Conservation (phyloP, 2,888 invertebrate species). For the Erynnis tages region DNA sequence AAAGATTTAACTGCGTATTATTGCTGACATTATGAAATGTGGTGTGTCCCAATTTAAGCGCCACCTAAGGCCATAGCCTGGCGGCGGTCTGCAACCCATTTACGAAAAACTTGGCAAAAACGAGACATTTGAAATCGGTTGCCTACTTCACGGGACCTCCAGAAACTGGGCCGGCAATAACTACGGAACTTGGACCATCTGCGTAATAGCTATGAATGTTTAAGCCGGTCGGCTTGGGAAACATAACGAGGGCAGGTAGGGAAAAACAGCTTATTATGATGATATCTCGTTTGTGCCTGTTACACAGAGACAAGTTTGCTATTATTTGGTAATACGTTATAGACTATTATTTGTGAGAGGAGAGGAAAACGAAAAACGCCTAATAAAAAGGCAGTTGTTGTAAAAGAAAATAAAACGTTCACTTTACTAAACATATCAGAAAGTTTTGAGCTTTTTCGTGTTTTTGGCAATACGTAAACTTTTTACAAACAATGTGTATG, state of each 20-base stretch:
- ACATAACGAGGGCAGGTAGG: not conserved
- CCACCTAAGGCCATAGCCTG: conserved; percentile 8
- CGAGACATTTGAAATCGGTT: conserved; percentile 6
- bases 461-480: too few species aligned
- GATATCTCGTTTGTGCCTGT: not conserved
- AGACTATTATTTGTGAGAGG: too few species aligned
- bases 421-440: too few species aligned
- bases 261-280: conserved; percentile 1
- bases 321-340: too few species aligned
- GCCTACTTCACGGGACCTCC: conserved; percentile 5
- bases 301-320: not conserved
- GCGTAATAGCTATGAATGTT: conserved; percentile 20
- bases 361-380: too few species aligned
- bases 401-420: too few species aligned
- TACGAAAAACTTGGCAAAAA: conserved; percentile 16
- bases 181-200: conserved; percentile 18
- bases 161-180: conserved; percentile 6
- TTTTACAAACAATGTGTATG: too few species aligned
- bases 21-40: not conserved
- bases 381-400: too few species aligned
- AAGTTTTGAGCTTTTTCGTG: too few species aligned
- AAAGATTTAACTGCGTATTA: too few species aligned
- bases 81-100: conserved; percentile 3
- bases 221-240: not conserved
- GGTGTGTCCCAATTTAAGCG: not conserved